A percentile compares a stretch with the other conserved stretches of the same genome.
Conservation (phyloP, 2,113 vertebrate species). For the Coturnix japonica region DNA sequence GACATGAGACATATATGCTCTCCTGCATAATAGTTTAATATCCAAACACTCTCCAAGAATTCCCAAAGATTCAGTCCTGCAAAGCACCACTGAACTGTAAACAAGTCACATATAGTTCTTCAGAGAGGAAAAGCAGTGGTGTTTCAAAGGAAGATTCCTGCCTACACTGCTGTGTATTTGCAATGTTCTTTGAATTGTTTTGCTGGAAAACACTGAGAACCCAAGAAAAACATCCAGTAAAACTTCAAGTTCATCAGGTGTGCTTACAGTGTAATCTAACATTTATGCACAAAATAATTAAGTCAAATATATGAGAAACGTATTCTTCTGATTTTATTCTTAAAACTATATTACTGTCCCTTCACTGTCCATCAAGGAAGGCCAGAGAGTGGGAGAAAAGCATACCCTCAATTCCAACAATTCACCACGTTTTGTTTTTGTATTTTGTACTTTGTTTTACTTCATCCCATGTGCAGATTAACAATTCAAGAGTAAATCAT, state of each 20-base stretch:
- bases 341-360: neutral
- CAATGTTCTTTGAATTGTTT: neutral
- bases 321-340: neutral
- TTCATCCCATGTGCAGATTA: neutral
- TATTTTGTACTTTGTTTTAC: neutral
- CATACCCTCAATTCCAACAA: neutral
- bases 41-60: neutral
- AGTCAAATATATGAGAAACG: neutral
- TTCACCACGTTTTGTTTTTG: neutral
- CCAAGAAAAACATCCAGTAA: neutral
- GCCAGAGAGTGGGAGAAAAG: neutral
- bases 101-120: neutral
- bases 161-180: neutral
- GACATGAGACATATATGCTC: rapidly evolving
- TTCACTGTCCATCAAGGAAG: neutral
- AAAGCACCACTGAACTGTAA: neutral
- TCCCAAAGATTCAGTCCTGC: neutral
- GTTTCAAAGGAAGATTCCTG: neutral
- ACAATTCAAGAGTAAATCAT: neutral
- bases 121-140: rapidly evolving
- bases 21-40: neutral
- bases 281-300: rapidly evolving
- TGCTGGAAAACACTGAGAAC: neutral
- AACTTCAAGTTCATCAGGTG: neutral
- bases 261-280: neutral